Conservation (phyloP, 2,888 invertebrate species). For the Biston betularia region DNA sequence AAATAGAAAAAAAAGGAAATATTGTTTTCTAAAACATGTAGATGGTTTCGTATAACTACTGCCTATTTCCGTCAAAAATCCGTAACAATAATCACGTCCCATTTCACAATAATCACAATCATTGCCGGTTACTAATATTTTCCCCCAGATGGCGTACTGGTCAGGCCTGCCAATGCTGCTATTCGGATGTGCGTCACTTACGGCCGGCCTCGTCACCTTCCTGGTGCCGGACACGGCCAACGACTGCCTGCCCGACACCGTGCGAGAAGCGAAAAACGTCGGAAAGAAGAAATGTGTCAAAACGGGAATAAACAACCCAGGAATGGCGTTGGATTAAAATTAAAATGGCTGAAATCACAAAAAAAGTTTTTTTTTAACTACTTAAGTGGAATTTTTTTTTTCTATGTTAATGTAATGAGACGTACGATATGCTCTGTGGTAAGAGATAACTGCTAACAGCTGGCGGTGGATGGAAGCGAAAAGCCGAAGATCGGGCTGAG, state of each 20-base stretch:
- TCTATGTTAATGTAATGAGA: too few relatives aligned
- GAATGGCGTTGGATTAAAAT: slow-evolving; percentile 33
- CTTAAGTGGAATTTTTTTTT: too few relatives aligned
- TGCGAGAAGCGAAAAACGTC: slow-evolving; percentile 67
- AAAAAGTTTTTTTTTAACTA: background rate
- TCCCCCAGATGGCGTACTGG: slow-evolving; percentile 68
- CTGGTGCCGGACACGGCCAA: slow-evolving; percentile 68
- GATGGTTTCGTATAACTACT: too few relatives aligned
- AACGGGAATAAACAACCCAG: slow-evolving; percentile 33
- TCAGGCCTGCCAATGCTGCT: slow-evolving; percentile 66
- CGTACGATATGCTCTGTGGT: too few relatives aligned
- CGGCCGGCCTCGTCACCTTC: slow-evolving; percentile 67
- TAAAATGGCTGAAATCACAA: background rate
- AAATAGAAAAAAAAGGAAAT: too few relatives aligned
- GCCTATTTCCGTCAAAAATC: too few relatives aligned
- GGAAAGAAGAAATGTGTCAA: slow-evolving; percentile 46
- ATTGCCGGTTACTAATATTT: background rate
- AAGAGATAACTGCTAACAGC: too few relatives aligned
- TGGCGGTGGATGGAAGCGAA: too few relatives aligned
- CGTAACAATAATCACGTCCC: background rate
- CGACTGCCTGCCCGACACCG: slow-evolving; percentile 67
- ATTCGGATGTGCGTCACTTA: slow-evolving; percentile 63
- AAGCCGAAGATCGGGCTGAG: too few relatives aligned
- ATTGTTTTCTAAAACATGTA: too few relatives aligned
- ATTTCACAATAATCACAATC: background rate